Conservation (phyloP, 2,113 vertebrate genomes). For the Rousettus leschenaultii region DNA sequence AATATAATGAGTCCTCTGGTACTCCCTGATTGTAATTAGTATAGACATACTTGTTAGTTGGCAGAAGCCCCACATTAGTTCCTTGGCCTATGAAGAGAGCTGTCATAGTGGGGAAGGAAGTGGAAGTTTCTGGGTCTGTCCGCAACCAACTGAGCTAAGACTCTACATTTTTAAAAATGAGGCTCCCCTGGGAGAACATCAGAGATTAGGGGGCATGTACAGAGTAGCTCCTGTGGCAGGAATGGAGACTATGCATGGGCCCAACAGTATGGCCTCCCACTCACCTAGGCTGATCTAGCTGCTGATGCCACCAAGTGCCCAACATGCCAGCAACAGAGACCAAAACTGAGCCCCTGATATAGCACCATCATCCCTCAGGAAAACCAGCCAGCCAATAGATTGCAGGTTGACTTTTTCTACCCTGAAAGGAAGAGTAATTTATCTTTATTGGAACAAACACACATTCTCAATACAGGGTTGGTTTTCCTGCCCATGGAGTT, state of each 20-base stretch:
- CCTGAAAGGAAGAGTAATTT: background rate
- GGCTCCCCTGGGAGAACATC: background rate
- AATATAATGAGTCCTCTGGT: background rate
- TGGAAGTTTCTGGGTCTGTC: background rate
- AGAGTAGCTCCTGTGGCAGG: background rate
- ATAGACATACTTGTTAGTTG: background rate
- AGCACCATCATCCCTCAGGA: background rate
- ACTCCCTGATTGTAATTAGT: background rate
- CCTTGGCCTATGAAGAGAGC: background rate
- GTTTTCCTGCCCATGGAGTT: background rate
- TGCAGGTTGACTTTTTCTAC: background rate
- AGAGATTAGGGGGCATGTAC: background rate
- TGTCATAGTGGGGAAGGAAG: background rate
- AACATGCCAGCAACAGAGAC: background rate
- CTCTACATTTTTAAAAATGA: background rate
- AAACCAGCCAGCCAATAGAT: background rate
- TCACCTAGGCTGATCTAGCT: background rate
- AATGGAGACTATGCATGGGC: background rate
- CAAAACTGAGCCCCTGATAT: background rate
- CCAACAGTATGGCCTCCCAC: background rate
- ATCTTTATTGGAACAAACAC: background rate
- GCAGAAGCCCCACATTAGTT: background rate
- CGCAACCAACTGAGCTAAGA: background rate
- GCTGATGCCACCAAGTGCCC: background rate
- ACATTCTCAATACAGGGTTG: background rate